Base-by-base conservation (phyloP, 35 echinoderm and acorn worm genomes). In the Hemicentrotus pulcherrimus region DNA sequence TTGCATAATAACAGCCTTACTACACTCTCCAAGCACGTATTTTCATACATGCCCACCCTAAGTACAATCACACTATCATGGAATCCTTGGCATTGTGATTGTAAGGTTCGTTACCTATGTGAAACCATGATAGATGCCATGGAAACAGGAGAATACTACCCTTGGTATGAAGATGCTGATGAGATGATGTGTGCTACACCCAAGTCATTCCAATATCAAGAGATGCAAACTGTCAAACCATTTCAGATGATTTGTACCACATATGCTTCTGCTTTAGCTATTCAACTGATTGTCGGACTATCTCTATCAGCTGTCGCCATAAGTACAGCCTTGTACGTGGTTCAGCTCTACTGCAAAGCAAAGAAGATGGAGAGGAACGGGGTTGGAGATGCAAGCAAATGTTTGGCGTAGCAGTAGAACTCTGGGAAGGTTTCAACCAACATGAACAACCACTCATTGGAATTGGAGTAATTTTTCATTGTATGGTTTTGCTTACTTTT, bases 81-180 rank as follows among this genome's bases (percentile, higher is more conserved):
- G 15, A 98, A 98, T 47, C 95, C 92, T 14, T 98, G 95, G 96
- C 47, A 97, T 91, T 98, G 97, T 94, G 97, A 98, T 86, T 98
- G 97, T 60, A 91, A 91, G 13, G 41, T 98, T 18, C 50, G 95
- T 18, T 98, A 96, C 96, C 95, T 98, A 48, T 92, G 94, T 35
- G 46, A 95, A 47, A 61, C 88, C 4, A 46, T 97, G 22, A 87
- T 46, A 1, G 46, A 85, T 24, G 31, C 71, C 2, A 30, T 11
- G 6, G 88, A 60, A 88, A 31, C 60, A 13, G 13, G 32, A 10
- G 45, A 85, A 8, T n/a, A 41, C 7, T 6, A 48, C n/a, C 30
- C 60, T 86, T 71, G 33, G 59, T 35, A 47, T 85, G 33, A 32
- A 5, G 33, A 32, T 32, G 30, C 31, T 4, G 94, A 94, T 35